Base-by-base conservation (phyloP, 2,797 vertebrate genomes). In the Hylomyscus alleni region DNA sequence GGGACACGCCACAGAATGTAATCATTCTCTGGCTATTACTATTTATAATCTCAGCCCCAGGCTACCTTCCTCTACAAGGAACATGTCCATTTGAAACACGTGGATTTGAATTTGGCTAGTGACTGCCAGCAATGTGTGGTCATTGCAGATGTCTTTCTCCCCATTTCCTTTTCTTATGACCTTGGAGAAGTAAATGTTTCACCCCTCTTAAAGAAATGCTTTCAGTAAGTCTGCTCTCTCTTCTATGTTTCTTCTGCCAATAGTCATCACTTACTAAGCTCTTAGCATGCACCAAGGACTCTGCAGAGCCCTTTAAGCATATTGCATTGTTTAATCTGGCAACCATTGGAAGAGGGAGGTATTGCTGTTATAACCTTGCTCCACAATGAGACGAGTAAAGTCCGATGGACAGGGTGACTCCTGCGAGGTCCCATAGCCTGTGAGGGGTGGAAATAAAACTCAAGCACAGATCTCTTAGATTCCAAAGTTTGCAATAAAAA, bases 171-270 rank as follows among this genome's bases (percentile, higher is more conserved):
- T 69, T 31, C 10, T 93, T 82, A 40, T 56, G 72, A 94, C 87
- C 65, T 96, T 95, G 90, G 65, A 72, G 95, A 96, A 96, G 47
- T n/a, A 94, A 86, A 72, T 75, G 8, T 83, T 89, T 75, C 17
- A 73, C 6, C 31, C 20, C 34, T 87, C 40, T 90, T 92, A 88
- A 77, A 94, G 62, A 91, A 97, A 73, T 86, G 19, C 84, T 65
- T 44, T 82, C 17, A 56, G 24, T 91, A 65, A 47, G 60, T 72
- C 87, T 60, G 3, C n/a, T 95, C 58, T 88, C n/a, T 93, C 31
- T 50, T 60, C 58, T 76, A 14, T 62, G 20, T 60, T 47, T 92
- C 4, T 54, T 87, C 83, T 78, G 60, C 52, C 22, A 9, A 56
- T 29, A 94, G 19, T 17, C 60, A 75, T 95, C 60, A 60, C n/a